Evolutionary conservation across 2,888 invertebrate genomes (phyloP).

Genomic region (Drosophila multiciliata): DNA sequence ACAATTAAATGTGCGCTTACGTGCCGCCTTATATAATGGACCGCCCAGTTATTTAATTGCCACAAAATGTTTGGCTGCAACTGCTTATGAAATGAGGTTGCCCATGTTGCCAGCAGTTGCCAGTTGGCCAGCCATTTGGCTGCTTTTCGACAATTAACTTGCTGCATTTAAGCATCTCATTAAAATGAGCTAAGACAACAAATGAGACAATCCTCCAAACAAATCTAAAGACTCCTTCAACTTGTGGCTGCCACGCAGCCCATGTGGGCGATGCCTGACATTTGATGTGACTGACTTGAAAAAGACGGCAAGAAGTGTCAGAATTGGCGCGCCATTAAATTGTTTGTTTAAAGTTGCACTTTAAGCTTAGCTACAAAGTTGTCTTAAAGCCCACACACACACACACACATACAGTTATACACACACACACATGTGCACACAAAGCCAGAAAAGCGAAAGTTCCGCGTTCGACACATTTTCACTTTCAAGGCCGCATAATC

Average conservation of each 20-base stretch:
- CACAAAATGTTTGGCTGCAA: conserved; percentile 69
- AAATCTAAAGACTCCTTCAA: conserved; percentile 13
- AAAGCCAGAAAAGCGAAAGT: conserved; percentile 56
- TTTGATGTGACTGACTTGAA: conserved; percentile 47
- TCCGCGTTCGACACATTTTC: conserved; percentile 81
- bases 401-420: neutral
- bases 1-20: conserved; percentile 69
- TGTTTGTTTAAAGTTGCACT: conserved; percentile 60
- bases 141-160: conserved; percentile 57
- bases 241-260: conserved; percentile 26
- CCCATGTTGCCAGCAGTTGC: conserved; percentile 29
- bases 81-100: conserved; percentile 75
- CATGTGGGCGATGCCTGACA: conserved; percentile 64
- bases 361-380: conserved; percentile 29
- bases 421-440: neutral
- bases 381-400: conserved; percentile 25
- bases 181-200: conserved; percentile 52
- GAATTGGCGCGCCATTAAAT: conserved; percentile 63
- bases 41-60: conserved; percentile 64
- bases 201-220: neutral
- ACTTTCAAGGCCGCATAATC: conserved; percentile 83
- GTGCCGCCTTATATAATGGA: conserved; percentile 57
- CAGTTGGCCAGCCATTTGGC: conserved; percentile 15
- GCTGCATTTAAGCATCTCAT: conserved; percentile 54
- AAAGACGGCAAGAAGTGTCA: conserved; percentile 42